Evolutionary conservation across 2,797 vertebrate species (phyloP), one percentile per base, ranked within the genome.

Genomic region (Ateles fusciceps): DNA sequence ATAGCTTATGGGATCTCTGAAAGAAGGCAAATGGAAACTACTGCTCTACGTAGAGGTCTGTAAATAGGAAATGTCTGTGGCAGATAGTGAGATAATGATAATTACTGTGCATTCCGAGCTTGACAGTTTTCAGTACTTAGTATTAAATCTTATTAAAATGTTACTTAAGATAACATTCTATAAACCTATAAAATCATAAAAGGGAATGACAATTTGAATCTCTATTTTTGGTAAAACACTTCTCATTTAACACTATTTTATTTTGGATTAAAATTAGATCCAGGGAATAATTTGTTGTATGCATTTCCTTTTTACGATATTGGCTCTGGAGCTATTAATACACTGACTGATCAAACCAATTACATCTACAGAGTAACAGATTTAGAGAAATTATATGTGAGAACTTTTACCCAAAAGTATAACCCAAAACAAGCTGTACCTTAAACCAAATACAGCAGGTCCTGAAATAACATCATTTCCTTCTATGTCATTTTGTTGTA

Each of bases 211-310:
- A 81, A 79, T 26, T n/a, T 79, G 7, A 91, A 92, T 81, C 42
- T 92, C 1, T 6, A 71, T 12, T 93, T 94, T 79, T 81, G 11
- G 15, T 88, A 59, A 81, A 95, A 71, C 15, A 59, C 19, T 96
- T 92, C 85, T 68, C 44, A 90, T 55, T 91, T 46, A 87, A 89
- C 64, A 68, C 44, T 85, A 30, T 75, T 86, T 92, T 76, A 93
- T 92, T 94, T 59, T 83, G 24, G 42, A 80, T 11, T 74, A 83
- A 93, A 96, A 94, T 85, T 64, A 97, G 26, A 92, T 57, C 42
- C 8, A 39, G 30, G 39, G 24, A 92, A 87, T 30, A 96, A 89
- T 55, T 61, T 74, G 46, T 17, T 85, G 14, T 28, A 50, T 57
- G 33, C 1, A 78, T 83, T 89, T 95, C 72, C 80, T 78, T 79